Evolutionary conservation across 2,797 vertebrate genomes (phyloP), one percentile per base, ranked within the genome.

Genomic region (Hyperoplus immaculatus): DNA sequence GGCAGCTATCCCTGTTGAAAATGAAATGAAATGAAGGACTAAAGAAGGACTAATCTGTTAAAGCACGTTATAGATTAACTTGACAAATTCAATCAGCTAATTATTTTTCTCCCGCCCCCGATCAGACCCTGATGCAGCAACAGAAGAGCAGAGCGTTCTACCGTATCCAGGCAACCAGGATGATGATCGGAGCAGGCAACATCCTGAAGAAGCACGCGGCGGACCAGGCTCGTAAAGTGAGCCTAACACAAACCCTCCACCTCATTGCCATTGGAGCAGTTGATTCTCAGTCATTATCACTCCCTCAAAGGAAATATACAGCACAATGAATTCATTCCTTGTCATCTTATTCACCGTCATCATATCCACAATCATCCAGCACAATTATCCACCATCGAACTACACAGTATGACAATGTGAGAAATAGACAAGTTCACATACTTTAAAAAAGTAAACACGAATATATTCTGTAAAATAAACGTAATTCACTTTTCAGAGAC

Each of bases 171-270:
- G 96, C 96, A n/a, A 97, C 96, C 36, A 94, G 96, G 85, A 96
- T 96, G 96, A 97, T 97, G 96, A 97, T 96, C 0, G 96, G 96
- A 16, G 96, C 96, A 0, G 96, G 96, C 3, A 96, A 97, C 91
- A 96, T 97, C 79, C 92, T 97, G 4, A 97, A 97, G 91, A 96
- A 96, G 70, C 96, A 97, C 0, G 96, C 96, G 0, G 96, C 96
- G 0, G 96, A 97, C 88, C 95, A 96, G 91, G 96, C 96, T 16
- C 95, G 96, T 69, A 96, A 95, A 88, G 93, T 93, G 67, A 70
- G 53, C 21, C 21, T 21, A 21, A 42, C 6, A 1, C 54, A 0
- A 29, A 9, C 12, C 8, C n/a, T 16, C 47, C 0, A 29, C 3
- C 47, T 42, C 11, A 5, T 16, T 6, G 8, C 1, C 11, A 4